Conservation (phyloP, 2,797 vertebrate genomes). For the Esox lucius region DNA sequence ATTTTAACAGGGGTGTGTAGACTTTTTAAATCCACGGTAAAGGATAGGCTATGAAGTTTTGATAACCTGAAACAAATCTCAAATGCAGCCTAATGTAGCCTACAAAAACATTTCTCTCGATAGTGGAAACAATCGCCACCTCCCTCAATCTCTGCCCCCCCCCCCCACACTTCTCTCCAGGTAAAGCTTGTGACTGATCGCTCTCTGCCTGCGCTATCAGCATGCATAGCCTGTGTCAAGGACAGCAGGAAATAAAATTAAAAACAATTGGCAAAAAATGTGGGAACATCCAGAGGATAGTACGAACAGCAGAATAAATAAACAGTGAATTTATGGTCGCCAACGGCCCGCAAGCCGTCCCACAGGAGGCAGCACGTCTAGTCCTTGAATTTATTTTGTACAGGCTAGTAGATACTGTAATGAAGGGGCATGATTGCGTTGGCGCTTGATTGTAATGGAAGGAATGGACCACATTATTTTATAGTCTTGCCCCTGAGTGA, state of each 20-base stretch:
- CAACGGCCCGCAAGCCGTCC: slow-evolving; percentile 14
- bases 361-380: slow-evolving; percentile 6
- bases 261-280: slow-evolving; percentile 5
- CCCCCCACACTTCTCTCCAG: slow-evolving; percentile 28
- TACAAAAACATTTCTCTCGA: no score
- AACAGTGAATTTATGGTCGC: slow-evolving; percentile 39
- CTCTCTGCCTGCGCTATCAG: slow-evolving; percentile 29
- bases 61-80: no score
- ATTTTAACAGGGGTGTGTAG: no score
- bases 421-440: not conserved
- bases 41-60: no score
- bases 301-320: slow-evolving; percentile 46
- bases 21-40: no score
- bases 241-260: slow-evolving; percentile 37
- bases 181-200: slow-evolving; percentile 40
- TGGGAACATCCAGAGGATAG: slow-evolving; percentile 31
- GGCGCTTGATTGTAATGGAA: not conserved
- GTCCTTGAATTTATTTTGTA: slow-evolving; percentile 4
- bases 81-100: no score
- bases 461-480: not conserved
- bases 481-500: not conserved
- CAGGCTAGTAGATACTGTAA: not conserved
- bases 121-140: no score
- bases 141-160: not conserved
- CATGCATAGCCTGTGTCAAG: slow-evolving; percentile 35